A percentile compares a stretch with the other conserved stretches of the same genome.
Conservation (phyloP, 2,888 invertebrate genomes). For the Odontocerum albicorne region DNA sequence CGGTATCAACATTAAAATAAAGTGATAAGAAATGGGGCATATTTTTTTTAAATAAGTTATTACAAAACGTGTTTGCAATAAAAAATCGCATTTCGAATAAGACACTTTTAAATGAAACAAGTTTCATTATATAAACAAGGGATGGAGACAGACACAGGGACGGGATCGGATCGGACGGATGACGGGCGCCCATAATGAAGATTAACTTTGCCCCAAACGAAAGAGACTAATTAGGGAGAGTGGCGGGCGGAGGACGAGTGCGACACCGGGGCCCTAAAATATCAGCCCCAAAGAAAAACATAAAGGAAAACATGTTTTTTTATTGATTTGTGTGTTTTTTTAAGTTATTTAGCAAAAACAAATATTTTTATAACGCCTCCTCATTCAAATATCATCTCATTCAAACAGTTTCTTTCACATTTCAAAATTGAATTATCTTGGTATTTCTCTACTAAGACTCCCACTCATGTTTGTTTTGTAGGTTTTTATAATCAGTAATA, state of each 20-base stretch:
- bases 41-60: not conserved
- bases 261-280: not conserved
- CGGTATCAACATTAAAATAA: too few relatives aligned
- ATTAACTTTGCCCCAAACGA: conserved; percentile 35
- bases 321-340: not conserved
- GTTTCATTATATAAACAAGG: not conserved
- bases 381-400: too few relatives aligned
- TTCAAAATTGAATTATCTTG: too few relatives aligned
- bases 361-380: too few relatives aligned
- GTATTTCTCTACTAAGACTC: too few relatives aligned
- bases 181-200: conserved; percentile 29
- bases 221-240: conserved; percentile 37
- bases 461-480: too few relatives aligned
- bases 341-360: not conserved
- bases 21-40: too few relatives aligned
- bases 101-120: not conserved
- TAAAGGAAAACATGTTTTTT: not conserved
- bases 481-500: too few relatives aligned
- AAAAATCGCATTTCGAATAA: not conserved
- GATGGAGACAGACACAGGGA: not conserved
- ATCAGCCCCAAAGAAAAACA: not conserved
- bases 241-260: too few relatives aligned
- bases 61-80: not conserved
- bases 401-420: too few relatives aligned
- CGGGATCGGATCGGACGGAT: conserved; percentile 1